Evolutionary conservation across 2,888 invertebrate species (phyloP), one percentile per base, ranked within the genome.

Genomic region (Protodeltote pygarga): DNA sequence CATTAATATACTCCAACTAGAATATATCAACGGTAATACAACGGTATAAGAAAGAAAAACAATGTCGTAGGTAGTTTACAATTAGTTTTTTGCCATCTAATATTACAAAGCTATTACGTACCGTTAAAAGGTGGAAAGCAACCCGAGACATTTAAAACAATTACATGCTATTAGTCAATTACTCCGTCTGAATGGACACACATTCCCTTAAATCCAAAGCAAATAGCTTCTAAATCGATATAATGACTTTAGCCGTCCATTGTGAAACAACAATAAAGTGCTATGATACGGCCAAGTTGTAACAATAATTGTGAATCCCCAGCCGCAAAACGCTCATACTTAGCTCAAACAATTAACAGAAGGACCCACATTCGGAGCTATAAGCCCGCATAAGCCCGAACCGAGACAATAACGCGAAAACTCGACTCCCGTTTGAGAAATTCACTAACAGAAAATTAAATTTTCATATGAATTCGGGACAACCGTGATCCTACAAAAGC

Each of bases 401-500:
- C 74, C 75, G 77, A 87, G 81, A 89, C 89, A 90, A 88, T 87
- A 79, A 85, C 81, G 78, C 78, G 81, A 81, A 81, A 86, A 85
- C 85, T 85, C 82, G 46, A 68, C 81, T 80, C 78, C 78, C 72
- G 80, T 87, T 87, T 80, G 81, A 79, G 85, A 84, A 83, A 83
- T 85, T 85, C 83, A 82, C 83, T 83, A 81, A 84, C 85, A 80
- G 84, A 86, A 87, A 87, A 89, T 89, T 89, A 82, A 89, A 89
- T 89, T 87, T 90, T 89, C 88, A 87, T 89, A 88, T 84, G 85
- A 86, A 86, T 89, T 84, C 77, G 63, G 77, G 75, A 81, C 74
- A 71, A 73, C 77, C 75, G 78, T 81, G 83, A 88, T 87, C 86
- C 84, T 75, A 82, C 80, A 79, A 85, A 86, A 88, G 87, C 85